A percentile compares a stretch with the other conserved stretches of the same genome.
Evolutionary conservation across 2,888 invertebrate species (phyloP).

Genomic region (Luperina testacea): DNA sequence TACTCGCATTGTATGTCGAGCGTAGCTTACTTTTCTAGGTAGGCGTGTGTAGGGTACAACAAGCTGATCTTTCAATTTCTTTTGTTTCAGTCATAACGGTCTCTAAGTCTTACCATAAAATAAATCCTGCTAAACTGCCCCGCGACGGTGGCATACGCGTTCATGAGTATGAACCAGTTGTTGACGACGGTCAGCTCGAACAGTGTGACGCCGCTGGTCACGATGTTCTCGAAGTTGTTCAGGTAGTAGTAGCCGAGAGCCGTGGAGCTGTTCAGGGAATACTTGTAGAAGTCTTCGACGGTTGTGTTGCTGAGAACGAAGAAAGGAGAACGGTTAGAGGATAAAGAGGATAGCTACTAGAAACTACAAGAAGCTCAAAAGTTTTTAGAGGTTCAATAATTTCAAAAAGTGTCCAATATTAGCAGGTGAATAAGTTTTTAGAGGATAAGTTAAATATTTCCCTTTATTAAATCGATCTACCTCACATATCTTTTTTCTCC

Average conservation of each 20-base stretch:
- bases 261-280: slow-evolving; percentile 92
- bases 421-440: no score
- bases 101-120: slow-evolving; percentile 91
- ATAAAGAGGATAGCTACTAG: background rate
- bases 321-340: background rate
- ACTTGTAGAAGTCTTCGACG: slow-evolving; percentile 95
- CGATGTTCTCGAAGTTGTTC: slow-evolving; percentile 95
- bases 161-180: slow-evolving; percentile 98
- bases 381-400: no score
- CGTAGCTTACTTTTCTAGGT: background rate
- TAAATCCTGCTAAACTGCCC: slow-evolving; percentile 94
- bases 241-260: slow-evolving; percentile 95
- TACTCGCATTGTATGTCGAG: background rate
- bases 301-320: slow-evolving; percentile 92
- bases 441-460: no score
- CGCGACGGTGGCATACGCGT: slow-evolving; percentile 93
- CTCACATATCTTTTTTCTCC: no score
- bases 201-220: slow-evolving; percentile 94
- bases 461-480: no score
- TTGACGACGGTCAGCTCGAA: slow-evolving; percentile 97
- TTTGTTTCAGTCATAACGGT: background rate
- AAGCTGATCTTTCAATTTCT: background rate
- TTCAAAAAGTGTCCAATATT: no score
- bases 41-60: background rate
- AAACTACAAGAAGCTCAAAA: background rate